Base-by-base conservation (phyloP, 2,888 invertebrate genomes). In the Agriopis marginaria region DNA sequence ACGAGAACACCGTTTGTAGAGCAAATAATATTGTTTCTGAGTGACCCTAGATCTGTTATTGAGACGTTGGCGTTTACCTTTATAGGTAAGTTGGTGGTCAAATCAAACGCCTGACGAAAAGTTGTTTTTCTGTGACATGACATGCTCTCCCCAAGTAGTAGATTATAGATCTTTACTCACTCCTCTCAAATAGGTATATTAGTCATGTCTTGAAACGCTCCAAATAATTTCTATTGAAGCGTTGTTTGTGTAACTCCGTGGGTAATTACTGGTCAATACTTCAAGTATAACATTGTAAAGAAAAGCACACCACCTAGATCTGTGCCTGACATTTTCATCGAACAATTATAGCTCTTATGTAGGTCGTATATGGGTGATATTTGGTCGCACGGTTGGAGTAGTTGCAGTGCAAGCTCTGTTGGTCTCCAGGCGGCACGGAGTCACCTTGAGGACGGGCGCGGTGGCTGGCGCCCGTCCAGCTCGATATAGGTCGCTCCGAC, bases 361-460 rank as follows among this genome's bases (percentile, higher is more conserved):
- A 10, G 5, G 7, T 63, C 9, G n/a, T 0, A 9, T 56, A 50
- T 49, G 61, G 32, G 12, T 51, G 17, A 17, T 62, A 39, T 51
- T 67, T 9, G 56, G 5, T 14, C 23, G 56, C 6, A 17, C 3
- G 11, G 3, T 51, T 45, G 8, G 50, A 66, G 67, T 67, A 51
- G 59, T 72, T 71, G 64, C 74, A 75, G 76, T 75, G 77, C 77
- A 49, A 47, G 54, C 23, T 47, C 7, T 74, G 74, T 73, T 71
- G 73, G 76, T 73, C 79, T 7, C n/a, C 17, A 10, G 55, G 10
- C 11, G 17, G 77, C 76, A 82, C 86, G 85, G 86, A 84, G 89
- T 90, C 90, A 90, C 90, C 90, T 90, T 90, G 89, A 79, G 81
- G 81, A 79, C 80, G 77, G 79, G 82, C 81, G 79, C 78, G 79